These are phyloP conservation scores for Pyxicephalus adspersus DNA, from an alignment of 2,113 vertebrate species.

Conservation along the genomic window DNA sequence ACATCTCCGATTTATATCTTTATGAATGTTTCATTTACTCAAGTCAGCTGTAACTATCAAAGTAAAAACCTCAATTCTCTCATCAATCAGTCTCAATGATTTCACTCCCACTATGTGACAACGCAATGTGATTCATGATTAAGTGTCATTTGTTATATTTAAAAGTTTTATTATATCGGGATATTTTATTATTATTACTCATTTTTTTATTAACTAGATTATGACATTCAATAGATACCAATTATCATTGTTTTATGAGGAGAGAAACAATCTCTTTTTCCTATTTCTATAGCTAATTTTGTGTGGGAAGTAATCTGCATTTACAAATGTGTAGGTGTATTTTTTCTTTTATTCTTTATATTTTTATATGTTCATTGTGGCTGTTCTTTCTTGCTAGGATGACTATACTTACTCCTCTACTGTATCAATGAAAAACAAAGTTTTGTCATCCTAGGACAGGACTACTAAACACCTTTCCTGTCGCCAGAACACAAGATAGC, in stretches of 20 bases:
- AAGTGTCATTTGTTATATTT: constrained; percentile 1
- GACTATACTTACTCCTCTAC: no score
- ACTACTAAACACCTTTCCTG: no score
- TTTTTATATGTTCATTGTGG: no score
- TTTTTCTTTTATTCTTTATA: no score
- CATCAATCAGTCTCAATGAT: constrained; percentile 14
- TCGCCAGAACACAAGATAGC: no score
- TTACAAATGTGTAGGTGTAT: no score
- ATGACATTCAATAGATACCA: background rate
- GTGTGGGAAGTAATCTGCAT: no score
- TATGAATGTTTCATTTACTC: background rate
- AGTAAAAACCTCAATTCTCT: background rate
- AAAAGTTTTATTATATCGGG: background rate
- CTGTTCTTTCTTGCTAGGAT: no score
- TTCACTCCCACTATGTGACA: background rate
- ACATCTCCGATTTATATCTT: background rate
- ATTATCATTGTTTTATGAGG: background rate
- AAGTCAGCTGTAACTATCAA: background rate
- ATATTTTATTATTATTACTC: background rate
- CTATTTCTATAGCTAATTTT: no score
- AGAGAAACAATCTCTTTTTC: no score
- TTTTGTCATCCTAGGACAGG: no score
- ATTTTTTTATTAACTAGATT: constrained; percentile 1
- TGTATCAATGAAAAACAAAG: no score
- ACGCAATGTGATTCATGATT: background rate